Percentiles rank a stretch among this genome's conserved stretches.
Evolutionary conservation across 64 coral and sea anemone species (phyloP).

Genomic region (Porites australiensis): DNA sequence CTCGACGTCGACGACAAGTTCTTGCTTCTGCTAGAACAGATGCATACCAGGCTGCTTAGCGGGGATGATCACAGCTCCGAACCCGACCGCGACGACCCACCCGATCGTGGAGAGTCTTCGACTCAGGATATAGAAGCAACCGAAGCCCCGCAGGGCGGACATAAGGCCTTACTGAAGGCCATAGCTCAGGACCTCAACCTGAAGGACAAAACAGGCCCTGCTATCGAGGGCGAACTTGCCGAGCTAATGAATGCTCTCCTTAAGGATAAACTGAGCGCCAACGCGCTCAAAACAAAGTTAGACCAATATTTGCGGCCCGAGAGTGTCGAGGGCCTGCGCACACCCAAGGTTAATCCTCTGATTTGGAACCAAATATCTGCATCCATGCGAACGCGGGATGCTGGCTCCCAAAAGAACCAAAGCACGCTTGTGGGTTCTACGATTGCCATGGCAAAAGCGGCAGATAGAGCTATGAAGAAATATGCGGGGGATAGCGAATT

Average conservation of each 20-base stretch:
- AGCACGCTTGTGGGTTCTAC: no score
- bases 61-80: conserved; percentile 4
- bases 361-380: not conserved
- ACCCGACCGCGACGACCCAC: conserved; percentile 6
- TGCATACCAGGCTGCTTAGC: conserved; percentile 8
- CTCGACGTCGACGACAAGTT: conserved; percentile 19
- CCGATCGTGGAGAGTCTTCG: not conserved
- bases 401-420: no score
- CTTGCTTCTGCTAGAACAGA: conserved; percentile 12
- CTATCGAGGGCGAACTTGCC: not conserved
- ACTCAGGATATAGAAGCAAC: not conserved
- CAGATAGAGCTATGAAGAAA: no score
- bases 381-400: no score
- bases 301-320: not conserved
- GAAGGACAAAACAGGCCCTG: not conserved
- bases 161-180: not conserved
- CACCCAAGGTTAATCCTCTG: not conserved
- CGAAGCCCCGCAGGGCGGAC: not conserved
- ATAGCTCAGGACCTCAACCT: not conserved
- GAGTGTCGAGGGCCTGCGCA: not conserved
- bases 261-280: not conserved
- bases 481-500: no score
- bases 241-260: not conserved
- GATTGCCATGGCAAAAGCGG: no score
- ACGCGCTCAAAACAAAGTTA: not conserved